A percentile compares a stretch with the other conserved stretches of the same genome.
Evolutionary conservation across 2,113 vertebrate genomes (phyloP).

Genomic region (Chauna torquata): DNA sequence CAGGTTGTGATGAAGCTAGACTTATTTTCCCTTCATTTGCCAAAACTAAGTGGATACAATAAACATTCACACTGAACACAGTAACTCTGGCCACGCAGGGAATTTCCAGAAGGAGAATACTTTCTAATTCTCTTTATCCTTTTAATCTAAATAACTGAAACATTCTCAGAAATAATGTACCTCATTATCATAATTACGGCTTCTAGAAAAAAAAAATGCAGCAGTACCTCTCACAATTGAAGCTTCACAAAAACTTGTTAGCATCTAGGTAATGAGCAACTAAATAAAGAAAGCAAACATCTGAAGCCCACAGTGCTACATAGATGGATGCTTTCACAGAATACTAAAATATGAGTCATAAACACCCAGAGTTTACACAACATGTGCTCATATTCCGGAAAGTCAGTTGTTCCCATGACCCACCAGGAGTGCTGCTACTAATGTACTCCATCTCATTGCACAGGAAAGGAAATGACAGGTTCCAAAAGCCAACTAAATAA

Average conservation of each 20-base stretch:
- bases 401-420: background rate
- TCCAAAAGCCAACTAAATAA: background rate
- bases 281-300: background rate
- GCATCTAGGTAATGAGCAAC: background rate
- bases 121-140: background rate
- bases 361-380: background rate
- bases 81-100: background rate
- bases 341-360: background rate
- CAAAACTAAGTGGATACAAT: background rate
- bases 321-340: background rate
- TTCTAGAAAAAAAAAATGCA: background rate
- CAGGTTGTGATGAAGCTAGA: background rate
- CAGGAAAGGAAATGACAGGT: accelerated
- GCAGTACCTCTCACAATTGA: background rate
- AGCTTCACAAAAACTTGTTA: background rate
- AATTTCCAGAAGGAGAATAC: background rate
- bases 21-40: background rate
- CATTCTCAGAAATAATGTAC: background rate
- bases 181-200: background rate
- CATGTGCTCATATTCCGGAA: accelerated
- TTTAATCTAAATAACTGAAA: background rate
- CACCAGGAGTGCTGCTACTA: background rate
- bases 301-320: background rate
- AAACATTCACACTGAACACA: background rate
- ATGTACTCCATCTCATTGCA: background rate